Percentiles rank a stretch among this genome's conserved stretches.
Evolutionary conservation across 2,888 invertebrate genomes (phyloP).

Genomic region (Cerastoderma edule): DNA sequence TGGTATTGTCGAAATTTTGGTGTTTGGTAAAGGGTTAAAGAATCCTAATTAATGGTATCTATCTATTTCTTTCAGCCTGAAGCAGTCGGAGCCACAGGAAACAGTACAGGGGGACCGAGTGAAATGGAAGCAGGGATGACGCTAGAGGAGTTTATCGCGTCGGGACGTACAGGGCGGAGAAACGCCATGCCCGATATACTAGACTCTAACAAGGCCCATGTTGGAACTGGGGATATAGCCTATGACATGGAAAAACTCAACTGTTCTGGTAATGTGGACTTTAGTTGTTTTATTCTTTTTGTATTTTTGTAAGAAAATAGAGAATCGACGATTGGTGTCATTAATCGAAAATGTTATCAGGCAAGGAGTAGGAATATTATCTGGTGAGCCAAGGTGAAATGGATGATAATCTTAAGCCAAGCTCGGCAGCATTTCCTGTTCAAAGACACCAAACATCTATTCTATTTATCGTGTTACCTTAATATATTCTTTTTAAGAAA

Average conservation of each 20-base stretch:
- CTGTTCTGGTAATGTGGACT: conserved; percentile 69
- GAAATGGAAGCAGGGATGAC: conserved; percentile 38
- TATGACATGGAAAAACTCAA: conserved; percentile 88
- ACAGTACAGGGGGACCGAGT: background rate
- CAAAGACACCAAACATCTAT: too few species aligned
- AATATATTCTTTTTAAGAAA: too few species aligned
- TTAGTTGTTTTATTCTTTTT: background rate
- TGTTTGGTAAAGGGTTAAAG: background rate
- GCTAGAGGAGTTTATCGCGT: conserved; percentile 91
- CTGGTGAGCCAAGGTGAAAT: background rate
- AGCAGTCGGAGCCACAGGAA: background rate
- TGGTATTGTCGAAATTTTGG: too few species aligned
- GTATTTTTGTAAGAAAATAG: too few species aligned
- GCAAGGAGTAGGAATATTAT: background rate
- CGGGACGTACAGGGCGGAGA: conserved; percentile 93
- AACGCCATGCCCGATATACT: conserved; percentile 95
- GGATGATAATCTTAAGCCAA: background rate
- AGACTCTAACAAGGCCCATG: conserved; percentile 88
- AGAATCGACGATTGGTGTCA: background rate
- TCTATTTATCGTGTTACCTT: too few species aligned
- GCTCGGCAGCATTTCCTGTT: too few species aligned
- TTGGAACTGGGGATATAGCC: conserved; percentile 90
- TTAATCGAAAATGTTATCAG: background rate
- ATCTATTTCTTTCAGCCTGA: conserved; percentile 6
- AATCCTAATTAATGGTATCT: background rate